Base-by-base conservation (phyloP, 2,113 vertebrate species). In the Rhinogobius similis region DNA sequence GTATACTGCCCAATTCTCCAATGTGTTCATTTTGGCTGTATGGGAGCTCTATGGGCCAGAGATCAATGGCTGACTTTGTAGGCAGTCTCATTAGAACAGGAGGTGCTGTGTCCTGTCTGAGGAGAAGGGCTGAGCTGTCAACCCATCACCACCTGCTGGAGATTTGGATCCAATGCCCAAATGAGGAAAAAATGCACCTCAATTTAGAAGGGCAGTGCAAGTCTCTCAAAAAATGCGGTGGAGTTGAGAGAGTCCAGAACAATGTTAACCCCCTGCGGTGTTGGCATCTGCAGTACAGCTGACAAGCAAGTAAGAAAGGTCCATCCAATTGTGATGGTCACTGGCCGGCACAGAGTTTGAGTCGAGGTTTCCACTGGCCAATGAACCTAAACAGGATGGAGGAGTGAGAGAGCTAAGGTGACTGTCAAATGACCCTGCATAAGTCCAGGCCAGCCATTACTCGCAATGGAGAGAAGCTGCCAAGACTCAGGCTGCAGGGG, bases 61-160 rank as follows among this genome's bases (percentile, higher is more conserved):
- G 81, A 89, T 88, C 86, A 88, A 79, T 85, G 73, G 72, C 58
- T 70, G 73, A 73, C 84, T 78, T 81, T 79, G 81, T 84, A 81
- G 52, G 14, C 79, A 76, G 81, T 88, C 84, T 87, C 82, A 84
- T 88, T 85, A 86, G 84, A 55, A 77, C 75, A 76, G 12, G 77
- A 86, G 75, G 72, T 83, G 79, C 78, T 78, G 72, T 75, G 72
- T 86, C 86, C 78, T 74, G 78, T 75, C 76, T 79, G 71, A 75
- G 46, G 72, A 61, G 63, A 65, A 53, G 38, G 56, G 20, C 58
- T 75, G 66, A 78, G 78, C 58, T 85, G 77, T 78, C 77, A 81
- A 76, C 67, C 70, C 62, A 81, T 79, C 73, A 61, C 77, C 82
- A 82, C 77, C 79, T 84, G 82, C 26, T 53, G 11, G 68, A 69